These are phyloP conservation scores for Anas georgica DNA, from an alignment of 2,797 vertebrate genomes.

Conservation along the genomic window DNA sequence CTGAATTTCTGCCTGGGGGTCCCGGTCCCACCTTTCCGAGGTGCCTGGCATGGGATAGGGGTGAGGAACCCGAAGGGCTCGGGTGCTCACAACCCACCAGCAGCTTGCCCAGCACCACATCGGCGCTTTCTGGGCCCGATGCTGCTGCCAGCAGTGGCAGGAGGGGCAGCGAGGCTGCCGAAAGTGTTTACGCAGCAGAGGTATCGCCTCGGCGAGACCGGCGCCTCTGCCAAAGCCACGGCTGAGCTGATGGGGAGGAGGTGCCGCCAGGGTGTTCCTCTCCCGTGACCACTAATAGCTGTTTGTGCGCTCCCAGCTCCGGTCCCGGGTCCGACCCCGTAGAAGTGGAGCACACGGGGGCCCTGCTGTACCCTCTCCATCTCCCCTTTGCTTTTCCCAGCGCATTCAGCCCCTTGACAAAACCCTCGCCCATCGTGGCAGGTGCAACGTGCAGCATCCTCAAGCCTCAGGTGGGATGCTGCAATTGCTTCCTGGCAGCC, in stretches of 20 bases:
- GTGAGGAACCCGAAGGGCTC: not conserved
- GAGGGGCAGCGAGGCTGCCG: not conserved
- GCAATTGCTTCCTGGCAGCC: not conserved
- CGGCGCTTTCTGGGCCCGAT: not conserved
- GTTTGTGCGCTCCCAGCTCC: not conserved
- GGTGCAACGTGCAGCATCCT: too few species aligned
- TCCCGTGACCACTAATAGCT: slow-evolving; percentile 41
- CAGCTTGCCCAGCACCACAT: not conserved
- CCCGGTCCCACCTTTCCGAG: not conserved
- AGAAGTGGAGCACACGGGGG: not conserved
- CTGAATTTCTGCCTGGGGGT: not conserved
- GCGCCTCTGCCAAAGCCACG: not conserved
- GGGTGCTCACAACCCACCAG: not conserved
- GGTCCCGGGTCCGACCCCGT: not conserved
- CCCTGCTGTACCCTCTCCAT: not conserved
- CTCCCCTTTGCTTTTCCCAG: not conserved
- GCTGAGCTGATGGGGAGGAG: not conserved
- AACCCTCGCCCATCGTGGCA: not conserved
- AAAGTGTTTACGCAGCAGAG: slow-evolving; percentile 4
- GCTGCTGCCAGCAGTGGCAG: not conserved
- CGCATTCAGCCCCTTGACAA: not conserved
- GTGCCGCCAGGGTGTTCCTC: slow-evolving; percentile 12
- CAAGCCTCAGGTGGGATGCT: too few species aligned
- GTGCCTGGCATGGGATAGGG: not conserved
- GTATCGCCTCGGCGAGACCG: accelerated